Evolutionary conservation across 2,888 invertebrate species (phyloP).

Genomic region (Marronus borbonicus): DNA sequence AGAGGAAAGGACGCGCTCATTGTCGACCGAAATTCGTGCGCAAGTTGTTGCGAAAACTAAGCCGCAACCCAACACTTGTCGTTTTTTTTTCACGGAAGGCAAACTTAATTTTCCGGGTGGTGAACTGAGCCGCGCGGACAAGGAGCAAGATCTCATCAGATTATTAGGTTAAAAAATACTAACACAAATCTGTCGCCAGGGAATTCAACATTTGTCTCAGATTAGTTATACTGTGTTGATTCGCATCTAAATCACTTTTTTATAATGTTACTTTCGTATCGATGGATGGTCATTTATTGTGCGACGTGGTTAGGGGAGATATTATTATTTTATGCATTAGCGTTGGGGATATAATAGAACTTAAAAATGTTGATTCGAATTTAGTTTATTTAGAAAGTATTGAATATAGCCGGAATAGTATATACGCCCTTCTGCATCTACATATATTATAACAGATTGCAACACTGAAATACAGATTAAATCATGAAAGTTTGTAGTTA

Average conservation of each 20-base stretch:
- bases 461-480: too few relatives aligned
- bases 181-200: constrained; percentile 65
- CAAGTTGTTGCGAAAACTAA: constrained; percentile 49
- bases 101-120: constrained; percentile 72
- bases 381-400: not conserved
- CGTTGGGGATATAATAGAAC: not conserved
- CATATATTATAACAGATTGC: too few relatives aligned
- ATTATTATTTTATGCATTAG: constrained; percentile 36
- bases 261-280: constrained; percentile 52
- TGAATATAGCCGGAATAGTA: not conserved
- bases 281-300: constrained; percentile 32
- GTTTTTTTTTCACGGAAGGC: constrained; percentile 61
- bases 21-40: constrained; percentile 35
- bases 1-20: not conserved
- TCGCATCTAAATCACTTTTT: constrained; percentile 56
- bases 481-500: too few relatives aligned
- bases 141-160: constrained; percentile 70
- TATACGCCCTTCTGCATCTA: too few relatives aligned
- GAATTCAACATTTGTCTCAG: constrained; percentile 64
- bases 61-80: constrained; percentile 64
- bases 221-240: constrained; percentile 60
- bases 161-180: constrained; percentile 69
- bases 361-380: not conserved
- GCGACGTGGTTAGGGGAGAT: constrained; percentile 18
- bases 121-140: constrained; percentile 70